phyloP scores from a whole-genome alignment of 2,797 vertebrate species.

The Coccyzus lansbergi region DNA sequence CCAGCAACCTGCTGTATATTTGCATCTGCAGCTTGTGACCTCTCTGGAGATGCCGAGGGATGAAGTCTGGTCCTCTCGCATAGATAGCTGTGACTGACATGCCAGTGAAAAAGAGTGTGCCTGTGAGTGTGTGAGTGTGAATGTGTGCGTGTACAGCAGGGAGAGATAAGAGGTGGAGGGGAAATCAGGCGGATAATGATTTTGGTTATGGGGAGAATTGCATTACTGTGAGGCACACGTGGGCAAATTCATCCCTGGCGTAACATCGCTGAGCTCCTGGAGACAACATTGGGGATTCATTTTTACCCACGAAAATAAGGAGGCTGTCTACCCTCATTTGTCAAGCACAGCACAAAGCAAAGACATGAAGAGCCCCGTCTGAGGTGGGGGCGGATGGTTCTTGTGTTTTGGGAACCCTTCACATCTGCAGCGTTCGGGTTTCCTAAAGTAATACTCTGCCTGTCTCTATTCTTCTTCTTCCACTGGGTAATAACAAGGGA shows the following conservation, averaged over 20 bases:
- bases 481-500: constrained; percentile 50
- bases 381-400: background rate
- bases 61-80: background rate
- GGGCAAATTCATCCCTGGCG: constrained; percentile 29
- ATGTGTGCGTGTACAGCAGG: background rate
- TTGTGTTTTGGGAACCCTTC: constrained; percentile 34
- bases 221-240: constrained; percentile 34
- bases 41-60: constrained; percentile 1
- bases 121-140: background rate
- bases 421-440: background rate
- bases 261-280: background rate
- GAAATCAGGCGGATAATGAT: constrained; percentile 57
- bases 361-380: background rate
- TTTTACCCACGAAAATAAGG: constrained; percentile 46
- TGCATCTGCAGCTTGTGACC: background rate
- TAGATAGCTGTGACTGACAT: background rate
- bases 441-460: constrained; percentile 35
- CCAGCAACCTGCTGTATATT: background rate
- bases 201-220: constrained; percentile 42
- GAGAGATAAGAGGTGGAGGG: background rate
- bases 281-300: background rate
- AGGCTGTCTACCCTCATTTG: constrained; percentile 25
- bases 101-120: background rate
- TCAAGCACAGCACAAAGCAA: constrained; percentile 64
- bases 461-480: constrained; percentile 44